phyloP scores from a whole-genome alignment of 2,888 invertebrate species.

The Rhamnusium bicolor region DNA sequence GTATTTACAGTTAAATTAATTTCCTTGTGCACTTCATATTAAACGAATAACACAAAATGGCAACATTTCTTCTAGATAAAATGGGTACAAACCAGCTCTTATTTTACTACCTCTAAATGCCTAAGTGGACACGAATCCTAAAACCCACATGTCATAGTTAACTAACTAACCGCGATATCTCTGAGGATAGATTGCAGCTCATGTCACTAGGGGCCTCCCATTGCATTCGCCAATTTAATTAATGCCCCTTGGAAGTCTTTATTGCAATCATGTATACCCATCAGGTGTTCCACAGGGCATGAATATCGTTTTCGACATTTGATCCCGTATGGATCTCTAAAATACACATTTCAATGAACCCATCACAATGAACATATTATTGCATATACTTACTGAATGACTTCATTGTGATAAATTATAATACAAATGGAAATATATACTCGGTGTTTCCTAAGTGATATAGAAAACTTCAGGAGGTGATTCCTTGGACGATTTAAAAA shows the following conservation, averaged over 20 bases:
- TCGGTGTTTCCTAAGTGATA: too few relatives aligned
- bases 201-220: neutral
- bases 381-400: neutral
- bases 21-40: too few relatives aligned
- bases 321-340: neutral
- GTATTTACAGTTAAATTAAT: too few relatives aligned
- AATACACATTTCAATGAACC: neutral
- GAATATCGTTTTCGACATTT: neutral
- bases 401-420: neutral
- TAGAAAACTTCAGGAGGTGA: too few relatives aligned
- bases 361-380: neutral
- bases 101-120: neutral
- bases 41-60: too few relatives aligned
- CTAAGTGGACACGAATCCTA: neutral
- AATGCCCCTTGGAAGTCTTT: slow-evolving; percentile 1
- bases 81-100: neutral
- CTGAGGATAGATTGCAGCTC: neutral
- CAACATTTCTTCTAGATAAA: neutral
- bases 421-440: neutral
- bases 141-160: neutral
- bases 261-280: neutral
- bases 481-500: too few relatives aligned
- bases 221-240: neutral
- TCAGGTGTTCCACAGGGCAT: neutral
- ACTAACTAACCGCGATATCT: slow-evolving; percentile 4